Evolutionary conservation across 2,797 vertebrate species (phyloP).

Genomic region (Mareca penelope): DNA sequence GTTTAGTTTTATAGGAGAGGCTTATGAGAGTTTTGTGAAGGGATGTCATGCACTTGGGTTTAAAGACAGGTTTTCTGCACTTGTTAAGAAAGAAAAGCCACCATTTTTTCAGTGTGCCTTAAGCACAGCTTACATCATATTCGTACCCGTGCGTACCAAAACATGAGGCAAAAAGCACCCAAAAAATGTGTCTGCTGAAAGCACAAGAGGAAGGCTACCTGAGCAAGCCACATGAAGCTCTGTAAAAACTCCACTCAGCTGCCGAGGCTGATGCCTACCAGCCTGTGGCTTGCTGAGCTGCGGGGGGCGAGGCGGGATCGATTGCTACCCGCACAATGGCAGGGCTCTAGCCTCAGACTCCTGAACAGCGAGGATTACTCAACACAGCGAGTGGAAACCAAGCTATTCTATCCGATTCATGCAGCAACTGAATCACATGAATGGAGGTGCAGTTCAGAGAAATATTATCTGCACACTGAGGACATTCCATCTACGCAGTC

Average conservation of each 20-base stretch:
- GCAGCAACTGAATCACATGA: not conserved
- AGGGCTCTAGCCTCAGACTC: not conserved
- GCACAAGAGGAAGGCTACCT: not conserved
- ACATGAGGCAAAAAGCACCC: not conserved
- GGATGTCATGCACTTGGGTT: not conserved
- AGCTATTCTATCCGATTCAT: not conserved
- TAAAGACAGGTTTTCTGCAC: not conserved
- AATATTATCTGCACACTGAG: not conserved
- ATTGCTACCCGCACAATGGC: not conserved
- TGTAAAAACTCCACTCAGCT: not conserved
- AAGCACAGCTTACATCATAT: not conserved
- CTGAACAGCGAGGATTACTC: not conserved
- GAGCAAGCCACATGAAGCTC: not conserved
- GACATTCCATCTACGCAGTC: not conserved
- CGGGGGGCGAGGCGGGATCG: not conserved
- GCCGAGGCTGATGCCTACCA: not conserved
- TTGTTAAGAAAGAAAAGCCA: not conserved
- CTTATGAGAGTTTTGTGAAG: not conserved
- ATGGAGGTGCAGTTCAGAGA: not conserved
- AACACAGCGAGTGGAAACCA: not conserved
- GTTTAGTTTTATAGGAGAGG: not conserved
- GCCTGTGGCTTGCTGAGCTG: not conserved
- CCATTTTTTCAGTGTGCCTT: not conserved
- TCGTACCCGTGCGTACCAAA: not conserved
- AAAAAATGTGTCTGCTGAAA: not conserved